Base-by-base conservation (phyloP, 1,140 invertebrate genomes). In the Caerostris extrusa region DNA sequence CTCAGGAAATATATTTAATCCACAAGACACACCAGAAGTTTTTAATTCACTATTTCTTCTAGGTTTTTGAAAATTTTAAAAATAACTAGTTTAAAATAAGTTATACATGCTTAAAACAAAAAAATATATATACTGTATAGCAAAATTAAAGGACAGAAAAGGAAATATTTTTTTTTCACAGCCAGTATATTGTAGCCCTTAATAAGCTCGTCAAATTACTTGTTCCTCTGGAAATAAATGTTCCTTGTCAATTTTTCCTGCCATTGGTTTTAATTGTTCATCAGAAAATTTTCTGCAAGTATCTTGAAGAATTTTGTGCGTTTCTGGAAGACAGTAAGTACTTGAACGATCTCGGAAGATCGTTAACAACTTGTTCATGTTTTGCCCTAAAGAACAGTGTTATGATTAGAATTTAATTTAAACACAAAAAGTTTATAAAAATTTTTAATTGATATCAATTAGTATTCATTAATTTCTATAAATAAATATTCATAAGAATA, bases 231-330 rank as follows among this genome's bases (percentile, higher is more conserved):
- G 99, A 96, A 97, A 99, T 17, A 97, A 95, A 95, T 98, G 98
- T 90, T 98, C 97, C 94, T 97, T 97, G 95, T 99, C 99, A 94
- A 97, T 97, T 96, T 98, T 97, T 3, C 97, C 97, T 5, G 98
- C 98, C 95, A 98, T 97, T 3, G 98, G 98, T 95, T 98, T 98
- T 6, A 99, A 95, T 96, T 99, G 98, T 60, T 97, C 97, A 95
- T 99, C 98, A 8, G 98, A 98, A 96, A 99, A 99, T 95, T 99
- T 98, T 94, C 97, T 95, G 95, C 98, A 98, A 55, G 98, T 99
- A 96, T 99, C 98, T 92, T 98, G 97, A 0, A 99, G 96, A 98
- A 99, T 98, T 95, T 98, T 97, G 96, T 99, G 98, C 0, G 98
- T 99, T 94, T 99, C 98, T 7, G 98, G 97, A 10, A 99, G 96